Percentiles rank a stretch among this genome's conserved stretches.
phyloP scores from a whole-genome alignment of 2,888 invertebrate species.

The Nebria salina region DNA sequence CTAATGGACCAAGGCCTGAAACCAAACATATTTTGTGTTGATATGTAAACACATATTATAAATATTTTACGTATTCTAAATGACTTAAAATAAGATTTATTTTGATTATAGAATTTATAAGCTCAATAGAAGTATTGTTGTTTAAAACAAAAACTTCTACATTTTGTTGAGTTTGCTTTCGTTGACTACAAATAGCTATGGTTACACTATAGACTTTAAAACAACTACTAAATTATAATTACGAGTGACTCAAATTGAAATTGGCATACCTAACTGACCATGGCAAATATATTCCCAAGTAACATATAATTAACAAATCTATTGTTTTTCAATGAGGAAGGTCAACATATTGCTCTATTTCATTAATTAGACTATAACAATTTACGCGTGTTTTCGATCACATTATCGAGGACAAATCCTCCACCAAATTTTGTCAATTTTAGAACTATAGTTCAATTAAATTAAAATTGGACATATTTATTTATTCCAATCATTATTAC shows the following conservation, averaged over 20 bases:
- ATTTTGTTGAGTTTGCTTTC: too few relatives aligned
- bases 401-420: neutral
- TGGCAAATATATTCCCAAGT: neutral
- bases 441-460: neutral
- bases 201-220: neutral
- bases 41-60: neutral
- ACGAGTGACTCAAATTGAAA: neutral
- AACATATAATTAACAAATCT: conserved; percentile 3
- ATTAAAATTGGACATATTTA: too few relatives aligned
- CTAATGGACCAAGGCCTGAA: neutral
- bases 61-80: too few relatives aligned
- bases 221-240: neutral
- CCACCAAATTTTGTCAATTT: neutral
- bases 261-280: neutral
- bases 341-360: conserved; percentile 26
- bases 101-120: too few relatives aligned
- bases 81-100: too few relatives aligned
- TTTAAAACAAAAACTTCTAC: too few relatives aligned
- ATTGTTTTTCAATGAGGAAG: conserved; percentile 40
- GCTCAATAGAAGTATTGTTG: too few relatives aligned
- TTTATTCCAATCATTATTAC: too few relatives aligned
- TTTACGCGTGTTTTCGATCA: neutral
- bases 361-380: conserved; percentile 39
- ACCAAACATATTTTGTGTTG: neutral
- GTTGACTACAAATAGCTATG: neutral